Evolutionary conservation across 2,113 vertebrate genomes (phyloP), one percentile per base, ranked within the genome.

Genomic region (Ivindomyrus marchei): DNA sequence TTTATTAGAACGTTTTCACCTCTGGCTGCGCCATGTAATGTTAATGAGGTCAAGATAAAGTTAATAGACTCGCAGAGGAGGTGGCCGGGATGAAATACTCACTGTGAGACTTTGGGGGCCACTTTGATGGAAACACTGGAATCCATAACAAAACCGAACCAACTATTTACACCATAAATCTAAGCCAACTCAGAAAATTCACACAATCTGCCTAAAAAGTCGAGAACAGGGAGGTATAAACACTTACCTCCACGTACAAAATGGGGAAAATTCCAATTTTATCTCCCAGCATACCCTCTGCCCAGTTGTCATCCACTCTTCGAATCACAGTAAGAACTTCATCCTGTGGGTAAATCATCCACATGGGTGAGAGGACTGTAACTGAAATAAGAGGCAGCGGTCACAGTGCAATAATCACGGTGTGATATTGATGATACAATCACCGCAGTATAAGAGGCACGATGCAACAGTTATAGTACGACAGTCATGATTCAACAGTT

Each of bases 261-360:
- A 99, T 98, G 58, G 98, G 98, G 88, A 99, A 99, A 93, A 99
- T 99, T 83, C 98, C 98, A 88, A 99, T 97, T 95, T 98, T 99
- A 95, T 99, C 98, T 94, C 98, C 98, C 93, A 99, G 95, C 98
- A 99, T 99, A 93, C 98, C 98, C 95, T 99, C 98, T 3, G 98
- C 98, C 98, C 98, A 99, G 95, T 99, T 99, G 92, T 99, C 98
- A 91, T 99, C 98, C 93, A 99, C 98, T 93, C 98, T 96, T 91
- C 98, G 97, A 94, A 99, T 99, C 93, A 99, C 98, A 0, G 98
- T 99, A 93, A 99, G 95, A 91, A 99, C 97, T 95, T 99, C 98
- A 94, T 99, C 98, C 98, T 99, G 94, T 50, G 90, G 88, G 91
- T 91, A 91, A 93, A 92, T 94, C 92, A 91, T 91, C 58, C 85